phyloP scores from a whole-genome alignment of 2,797 vertebrate genomes.

The Xyrichtys novacula region DNA sequence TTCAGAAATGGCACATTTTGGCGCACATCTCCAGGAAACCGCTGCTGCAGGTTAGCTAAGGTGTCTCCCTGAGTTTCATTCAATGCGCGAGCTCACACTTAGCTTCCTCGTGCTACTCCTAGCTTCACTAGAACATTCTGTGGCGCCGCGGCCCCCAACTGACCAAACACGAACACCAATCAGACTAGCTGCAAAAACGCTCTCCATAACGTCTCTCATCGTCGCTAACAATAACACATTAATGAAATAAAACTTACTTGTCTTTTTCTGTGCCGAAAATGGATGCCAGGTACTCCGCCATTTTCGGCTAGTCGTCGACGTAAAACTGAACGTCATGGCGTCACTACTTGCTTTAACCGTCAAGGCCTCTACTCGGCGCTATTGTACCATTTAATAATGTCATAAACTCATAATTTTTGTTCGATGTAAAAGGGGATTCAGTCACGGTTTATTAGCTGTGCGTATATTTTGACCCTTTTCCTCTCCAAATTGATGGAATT shows the following conservation, averaged over 20 bases:
- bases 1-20: neutral
- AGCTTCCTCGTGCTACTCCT: slow-evolving; percentile 60
- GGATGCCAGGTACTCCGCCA: slow-evolving; percentile 99
- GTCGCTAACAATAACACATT: rapidly evolving
- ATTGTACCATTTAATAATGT: no score
- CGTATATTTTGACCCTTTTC: no score
- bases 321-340: slow-evolving; percentile 61
- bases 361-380: no score
- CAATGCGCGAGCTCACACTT: slow-evolving; percentile 68
- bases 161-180: rapidly evolving
- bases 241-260: slow-evolving; percentile 89
- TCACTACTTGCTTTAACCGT: neutral
- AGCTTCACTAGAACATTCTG: neutral
- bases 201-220: rapidly evolving
- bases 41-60: slow-evolving; percentile 7
- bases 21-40: neutral
- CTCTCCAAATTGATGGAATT: no score
- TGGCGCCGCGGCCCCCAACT: neutral
- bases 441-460: no score
- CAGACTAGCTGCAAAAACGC: rapidly evolving
- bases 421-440: no score
- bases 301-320: slow-evolving; percentile 86
- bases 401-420: no score
- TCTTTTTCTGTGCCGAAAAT: slow-evolving; percentile 99
- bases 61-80: slow-evolving; percentile 68